A percentile compares a stretch with the other conserved stretches of the same genome.
Evolutionary conservation across 1,140 invertebrate genomes (phyloP).

Genomic region (Meloidogyne exigua): DNA sequence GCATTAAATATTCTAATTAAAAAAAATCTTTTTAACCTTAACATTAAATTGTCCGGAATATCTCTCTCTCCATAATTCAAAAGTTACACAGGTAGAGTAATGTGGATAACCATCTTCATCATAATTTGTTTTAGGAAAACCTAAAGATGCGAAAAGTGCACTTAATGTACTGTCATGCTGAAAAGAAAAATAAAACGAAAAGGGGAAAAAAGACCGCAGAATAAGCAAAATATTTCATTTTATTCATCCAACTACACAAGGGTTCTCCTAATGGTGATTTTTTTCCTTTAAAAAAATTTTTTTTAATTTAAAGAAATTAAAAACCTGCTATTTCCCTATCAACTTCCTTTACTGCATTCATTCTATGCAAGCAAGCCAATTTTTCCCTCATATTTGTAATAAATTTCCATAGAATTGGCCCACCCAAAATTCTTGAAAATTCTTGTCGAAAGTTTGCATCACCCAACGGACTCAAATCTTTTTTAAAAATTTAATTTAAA

Average conservation of each 20-base stretch:
- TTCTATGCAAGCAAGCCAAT: conserved; percentile 23
- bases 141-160: conserved; percentile 37
- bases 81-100: conserved; percentile 36
- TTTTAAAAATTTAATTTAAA: conserved; percentile 7
- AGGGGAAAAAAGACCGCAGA: conserved; percentile 38
- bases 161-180: conserved; percentile 42
- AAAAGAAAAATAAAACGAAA: not conserved
- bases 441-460: conserved; percentile 40
- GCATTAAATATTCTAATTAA: too few relatives aligned
- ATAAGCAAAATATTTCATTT: conserved; percentile 46
- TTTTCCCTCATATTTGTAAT: conserved; percentile 32
- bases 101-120: conserved; percentile 33
- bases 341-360: conserved; percentile 3
- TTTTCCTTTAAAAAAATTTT: conserved; percentile 10
- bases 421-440: conserved; percentile 38
- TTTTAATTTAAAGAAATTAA: not conserved
- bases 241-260: conserved; percentile 37
- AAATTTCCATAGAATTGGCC: conserved; percentile 34
- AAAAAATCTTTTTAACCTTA: conserved; percentile 25
- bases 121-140: conserved; percentile 33
- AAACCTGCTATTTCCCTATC: conserved; percentile 13
- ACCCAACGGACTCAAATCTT: conserved; percentile 25
- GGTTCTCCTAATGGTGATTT: conserved; percentile 18
- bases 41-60: conserved; percentile 16
- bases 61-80: conserved; percentile 39